Evolutionary conservation across 2,113 vertebrate genomes (phyloP), one percentile per base, ranked within the genome.

Genomic region (Pachypanchax playfairii): DNA sequence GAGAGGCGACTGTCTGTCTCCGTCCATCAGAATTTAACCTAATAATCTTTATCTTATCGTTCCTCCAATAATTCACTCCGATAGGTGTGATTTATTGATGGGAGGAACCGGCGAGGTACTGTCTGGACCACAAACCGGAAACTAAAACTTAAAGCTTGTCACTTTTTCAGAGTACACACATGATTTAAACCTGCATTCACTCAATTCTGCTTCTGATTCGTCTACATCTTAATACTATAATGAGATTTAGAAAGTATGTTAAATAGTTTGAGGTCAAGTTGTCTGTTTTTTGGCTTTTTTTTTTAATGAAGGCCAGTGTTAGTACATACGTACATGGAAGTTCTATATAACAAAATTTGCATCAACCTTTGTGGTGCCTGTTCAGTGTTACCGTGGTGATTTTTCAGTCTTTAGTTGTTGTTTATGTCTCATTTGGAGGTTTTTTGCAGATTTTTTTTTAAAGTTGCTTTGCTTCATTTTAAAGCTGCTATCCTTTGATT

Each of bases 11-110:
- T 77, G 79, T 75, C 78, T 73, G 83, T 86, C 90, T 86, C 70
- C 72, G 73, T 79, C 78, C 47, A 83, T 75, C 77, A 69, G 74
- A 71, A 82, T 87, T 88, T 77, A 89, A 39, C 35, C 64, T 65
- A 52, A 71, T 83, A 90, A 88, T 87, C 70, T 67, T 70, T 65
- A 78, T 62, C 88, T 90, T 90, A 91, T 91, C 85, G 73, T 56
- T 49, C 35, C 42, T 59, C 36, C 52, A 79, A 68, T 84, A 75
- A 60, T 59, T 53, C 26, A 79, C 56, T 58, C 52, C 75, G 84
- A 89, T 81, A 87, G 20, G 4, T 66, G 44, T 77, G 75, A 89
- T 89, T 87, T 89, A 90, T 79, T 70, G 56, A 74, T 72, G 70
- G 41, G 21, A 53, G 56, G 77, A 56, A 66, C 56, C 55, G 58